Evolutionary conservation across 2,797 vertebrate species (phyloP).

Genomic region (Argentina silus): DNA sequence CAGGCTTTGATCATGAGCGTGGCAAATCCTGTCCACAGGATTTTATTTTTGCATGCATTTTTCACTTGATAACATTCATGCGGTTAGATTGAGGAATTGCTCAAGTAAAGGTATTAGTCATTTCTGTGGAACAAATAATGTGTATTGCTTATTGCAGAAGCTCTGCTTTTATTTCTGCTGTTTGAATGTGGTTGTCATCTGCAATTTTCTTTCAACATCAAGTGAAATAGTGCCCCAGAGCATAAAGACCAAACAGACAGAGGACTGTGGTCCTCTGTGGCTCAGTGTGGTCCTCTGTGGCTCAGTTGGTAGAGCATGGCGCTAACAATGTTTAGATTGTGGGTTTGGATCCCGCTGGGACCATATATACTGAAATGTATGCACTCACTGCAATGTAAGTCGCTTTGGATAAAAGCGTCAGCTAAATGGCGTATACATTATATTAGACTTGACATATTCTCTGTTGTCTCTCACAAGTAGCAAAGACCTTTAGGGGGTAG

Average conservation of each 20-base stretch:
- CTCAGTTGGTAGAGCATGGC: too few species aligned
- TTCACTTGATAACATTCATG: constrained; percentile 87
- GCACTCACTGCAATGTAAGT: too few species aligned
- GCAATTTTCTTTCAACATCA: constrained; percentile 58
- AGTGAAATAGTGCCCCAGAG: constrained; percentile 65
- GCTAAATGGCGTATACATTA: too few species aligned
- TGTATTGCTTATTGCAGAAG: constrained; percentile 66
- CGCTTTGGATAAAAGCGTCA: too few species aligned
- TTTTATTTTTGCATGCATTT: constrained; percentile 89
- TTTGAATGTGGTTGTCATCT: constrained; percentile 63
- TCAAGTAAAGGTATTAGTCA: constrained; percentile 82
- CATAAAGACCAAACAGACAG: constrained; percentile 63
- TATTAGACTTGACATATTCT: constrained; percentile 20
- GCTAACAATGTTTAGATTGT: too few species aligned
- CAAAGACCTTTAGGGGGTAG: not conserved
- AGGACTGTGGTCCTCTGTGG: too few species aligned
- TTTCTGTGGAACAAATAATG: constrained; percentile 80
- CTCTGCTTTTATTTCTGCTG: constrained; percentile 53
- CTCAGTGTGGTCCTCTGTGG: too few species aligned
- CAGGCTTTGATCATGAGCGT: constrained; percentile 88
- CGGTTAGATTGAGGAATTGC: constrained; percentile 85
- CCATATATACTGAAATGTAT: too few species aligned
- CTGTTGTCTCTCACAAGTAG: not conserved
- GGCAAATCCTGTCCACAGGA: constrained; percentile 88
- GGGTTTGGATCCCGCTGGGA: too few species aligned